A percentile compares a stretch with the other conserved stretches of the same genome.
Evolutionary conservation across 2,797 vertebrate species (phyloP).

Genomic region (Enteromius argenteus): DNA sequence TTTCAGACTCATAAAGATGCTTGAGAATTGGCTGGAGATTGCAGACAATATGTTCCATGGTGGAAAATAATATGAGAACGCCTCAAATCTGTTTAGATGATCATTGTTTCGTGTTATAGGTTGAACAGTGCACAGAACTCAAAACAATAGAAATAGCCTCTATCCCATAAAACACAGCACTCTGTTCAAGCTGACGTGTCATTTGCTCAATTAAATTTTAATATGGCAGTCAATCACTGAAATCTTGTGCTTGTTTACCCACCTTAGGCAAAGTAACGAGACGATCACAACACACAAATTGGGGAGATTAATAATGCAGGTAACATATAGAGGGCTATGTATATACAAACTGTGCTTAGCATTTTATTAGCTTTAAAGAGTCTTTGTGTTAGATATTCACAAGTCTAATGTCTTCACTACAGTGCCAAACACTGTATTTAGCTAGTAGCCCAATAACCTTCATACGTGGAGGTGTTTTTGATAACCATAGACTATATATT

Average conservation of each 20-base stretch:
- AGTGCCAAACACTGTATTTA: constrained; percentile 53
- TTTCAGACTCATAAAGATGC: constrained; percentile 7
- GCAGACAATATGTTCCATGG: neutral
- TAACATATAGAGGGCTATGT: constrained; percentile 61
- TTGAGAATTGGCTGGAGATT: constrained; percentile 5
- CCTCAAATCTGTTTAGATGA: constrained; percentile 7
- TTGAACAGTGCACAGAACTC: constrained; percentile 19
- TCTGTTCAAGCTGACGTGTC: constrained; percentile 37
- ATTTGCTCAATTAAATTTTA: constrained; percentile 48
- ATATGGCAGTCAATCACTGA: constrained; percentile 29
- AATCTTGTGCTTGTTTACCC: constrained; percentile 38
- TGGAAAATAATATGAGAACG: neutral
- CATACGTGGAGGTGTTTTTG: constrained; percentile 22
- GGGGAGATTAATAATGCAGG: constrained; percentile 44
- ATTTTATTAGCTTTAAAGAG: constrained; percentile 52
- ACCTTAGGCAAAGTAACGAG: neutral
- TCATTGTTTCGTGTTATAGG: constrained; percentile 4
- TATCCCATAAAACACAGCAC: constrained; percentile 14
- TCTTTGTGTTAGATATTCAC: constrained; percentile 52
- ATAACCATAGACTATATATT: constrained; percentile 37
- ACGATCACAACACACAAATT: constrained; percentile 45
- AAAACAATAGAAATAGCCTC: constrained; percentile 1
- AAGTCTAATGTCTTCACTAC: constrained; percentile 41
- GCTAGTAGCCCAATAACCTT: constrained; percentile 30
- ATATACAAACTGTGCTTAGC: constrained; percentile 43